phyloP scores from a whole-genome alignment of 2,888 invertebrate genomes.

The Xanthia icteritia region DNA sequence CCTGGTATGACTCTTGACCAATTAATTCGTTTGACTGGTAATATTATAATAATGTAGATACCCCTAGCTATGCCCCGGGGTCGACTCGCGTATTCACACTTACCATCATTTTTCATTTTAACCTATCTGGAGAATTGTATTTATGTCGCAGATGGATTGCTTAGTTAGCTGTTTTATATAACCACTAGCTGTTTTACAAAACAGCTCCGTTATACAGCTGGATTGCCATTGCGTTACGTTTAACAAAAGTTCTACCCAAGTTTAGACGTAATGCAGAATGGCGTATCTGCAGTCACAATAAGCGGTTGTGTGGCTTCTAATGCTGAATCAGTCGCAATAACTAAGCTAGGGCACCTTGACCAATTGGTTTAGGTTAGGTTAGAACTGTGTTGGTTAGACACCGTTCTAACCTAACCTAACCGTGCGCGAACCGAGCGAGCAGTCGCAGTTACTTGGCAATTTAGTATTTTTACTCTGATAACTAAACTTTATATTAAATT shows the following conservation, averaged over 20 bases:
- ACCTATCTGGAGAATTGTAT: neutral
- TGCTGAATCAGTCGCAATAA: too few species aligned
- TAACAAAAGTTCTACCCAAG: too few species aligned
- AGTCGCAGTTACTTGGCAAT: too few species aligned
- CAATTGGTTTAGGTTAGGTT: neutral
- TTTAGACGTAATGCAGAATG: neutral
- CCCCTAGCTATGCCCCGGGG: neutral
- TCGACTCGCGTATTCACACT: neutral
- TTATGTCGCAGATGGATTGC: neutral
- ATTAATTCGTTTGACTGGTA: neutral
- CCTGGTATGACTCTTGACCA: neutral
- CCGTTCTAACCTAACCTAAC: too few species aligned
- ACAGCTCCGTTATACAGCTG: neutral
- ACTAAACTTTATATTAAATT: too few species aligned
- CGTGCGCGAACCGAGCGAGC: too few species aligned
- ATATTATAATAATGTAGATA: neutral
- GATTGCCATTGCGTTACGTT: too few species aligned
- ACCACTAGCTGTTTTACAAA: neutral
- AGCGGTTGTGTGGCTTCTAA: neutral
- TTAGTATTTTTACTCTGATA: too few species aligned
- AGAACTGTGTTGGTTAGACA: neutral
- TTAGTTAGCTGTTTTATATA: neutral
- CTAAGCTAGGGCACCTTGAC: neutral
- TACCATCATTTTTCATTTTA: neutral
- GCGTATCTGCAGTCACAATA: neutral